phyloP scores from a whole-genome alignment of 2,797 vertebrate species.

The Cheracebus regulus region DNA sequence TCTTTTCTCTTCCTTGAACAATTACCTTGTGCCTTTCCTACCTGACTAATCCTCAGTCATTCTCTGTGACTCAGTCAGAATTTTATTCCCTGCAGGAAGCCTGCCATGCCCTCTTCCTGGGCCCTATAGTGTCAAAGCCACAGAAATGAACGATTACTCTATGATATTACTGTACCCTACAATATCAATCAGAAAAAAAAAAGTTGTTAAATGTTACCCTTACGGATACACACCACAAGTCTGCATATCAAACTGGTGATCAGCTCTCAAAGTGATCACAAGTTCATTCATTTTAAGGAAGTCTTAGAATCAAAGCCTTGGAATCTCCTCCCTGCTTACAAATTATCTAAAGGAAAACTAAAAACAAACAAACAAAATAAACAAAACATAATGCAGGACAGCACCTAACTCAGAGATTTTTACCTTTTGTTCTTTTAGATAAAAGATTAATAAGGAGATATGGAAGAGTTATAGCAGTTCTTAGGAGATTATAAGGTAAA shows the following conservation, averaged over 20 bases:
- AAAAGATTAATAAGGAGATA: not conserved
- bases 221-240: not conserved
- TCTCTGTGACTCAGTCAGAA: not conserved
- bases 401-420: not conserved
- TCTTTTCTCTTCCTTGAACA: not conserved
- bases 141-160: not conserved
- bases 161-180: not conserved
- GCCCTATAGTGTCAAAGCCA: not conserved
- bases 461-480: not conserved
- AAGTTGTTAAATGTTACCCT: not conserved
- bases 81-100: not conserved
- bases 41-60: not conserved
- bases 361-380: not conserved
- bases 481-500: not conserved
- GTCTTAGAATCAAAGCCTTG: not conserved
- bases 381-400: not conserved
- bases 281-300: not conserved
- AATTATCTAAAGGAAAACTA: conserved; percentile 1
- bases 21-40: not conserved
- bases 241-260: not conserved
- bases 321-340: not conserved
- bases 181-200: conserved; percentile 5
- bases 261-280: not conserved
- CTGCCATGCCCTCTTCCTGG: not conserved
- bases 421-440: not conserved